These are phyloP conservation scores for Harpegnathos saltator DNA, from an alignment of 1,140 invertebrate genomes.

Conservation along the genomic window DNA sequence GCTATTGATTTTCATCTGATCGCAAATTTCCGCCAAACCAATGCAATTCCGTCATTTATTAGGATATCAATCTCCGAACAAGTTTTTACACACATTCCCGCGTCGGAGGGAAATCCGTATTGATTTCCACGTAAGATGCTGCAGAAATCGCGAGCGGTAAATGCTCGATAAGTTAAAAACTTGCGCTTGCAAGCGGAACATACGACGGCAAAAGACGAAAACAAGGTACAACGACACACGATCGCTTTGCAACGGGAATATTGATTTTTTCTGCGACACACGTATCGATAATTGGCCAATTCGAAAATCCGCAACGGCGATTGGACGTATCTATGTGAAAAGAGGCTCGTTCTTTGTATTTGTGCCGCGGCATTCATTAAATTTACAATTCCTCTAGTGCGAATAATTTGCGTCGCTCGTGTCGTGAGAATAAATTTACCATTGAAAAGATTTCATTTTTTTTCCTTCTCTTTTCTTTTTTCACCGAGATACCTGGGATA, in stretches of 20 bases:
- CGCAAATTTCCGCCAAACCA: background rate
- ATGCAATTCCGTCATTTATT: background rate
- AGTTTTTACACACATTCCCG: background rate
- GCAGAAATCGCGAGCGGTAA: background rate
- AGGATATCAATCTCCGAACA: background rate
- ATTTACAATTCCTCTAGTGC: conserved; percentile 15
- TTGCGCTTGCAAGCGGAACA: background rate
- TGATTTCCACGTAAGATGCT: background rate
- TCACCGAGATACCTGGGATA: conserved; percentile 13
- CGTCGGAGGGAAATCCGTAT: background rate
- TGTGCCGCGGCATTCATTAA: background rate
- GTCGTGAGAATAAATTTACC: background rate
- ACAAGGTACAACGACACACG: background rate
- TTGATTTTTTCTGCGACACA: conserved; percentile 14
- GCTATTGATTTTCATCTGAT: background rate
- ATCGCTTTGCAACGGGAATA: background rate
- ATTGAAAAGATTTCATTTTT: background rate
- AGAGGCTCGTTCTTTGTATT: background rate
- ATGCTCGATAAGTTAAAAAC: background rate
- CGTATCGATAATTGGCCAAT: background rate
- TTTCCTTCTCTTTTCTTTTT: too few species aligned
- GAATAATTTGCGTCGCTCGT: background rate
- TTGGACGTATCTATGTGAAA: background rate
- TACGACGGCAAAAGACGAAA: background rate
- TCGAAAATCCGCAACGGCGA: background rate